Evolutionary conservation across 1,140 invertebrate genomes (phyloP), one percentile per base, ranked within the genome.

Genomic region (Mizuhopecten yessoensis): DNA sequence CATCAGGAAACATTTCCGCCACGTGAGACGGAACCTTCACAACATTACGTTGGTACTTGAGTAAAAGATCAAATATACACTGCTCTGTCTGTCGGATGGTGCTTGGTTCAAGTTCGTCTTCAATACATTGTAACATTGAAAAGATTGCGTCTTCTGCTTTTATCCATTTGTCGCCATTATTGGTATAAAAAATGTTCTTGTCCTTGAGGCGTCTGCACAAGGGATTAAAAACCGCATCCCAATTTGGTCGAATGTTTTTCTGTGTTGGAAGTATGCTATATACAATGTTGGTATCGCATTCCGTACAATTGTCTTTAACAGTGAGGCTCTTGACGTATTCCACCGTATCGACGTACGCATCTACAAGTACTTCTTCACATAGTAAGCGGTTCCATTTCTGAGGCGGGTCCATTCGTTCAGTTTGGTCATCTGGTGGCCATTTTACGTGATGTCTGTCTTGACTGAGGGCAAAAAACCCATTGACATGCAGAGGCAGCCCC

Each of bases 341-440:
- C 9, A 94, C 20, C 34, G 94, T 42, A 34, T 87, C 42, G 33
- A 86, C 34, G 49, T 93, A 95, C 0, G 93, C 92, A n/a, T 33
- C 33, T 11, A 89, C 49, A 10, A 94, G 75, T 20, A 94, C 92
- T 86, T 95, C 94, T 33, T 88, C 86, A 13, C 95, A 86, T 91
- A 95, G 75, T 49, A 89, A 49, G 17, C 91, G 91, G 92, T 95
- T 95, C 95, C 95, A 95, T 57, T 88, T 86, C 89, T 91, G 75
- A 93, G 90, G 34, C 87, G 92, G 15, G 86, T 33, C 57, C 42
- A 86, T 34, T 89, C 86, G 20, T 75, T 39, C n/a, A 36, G 42
- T 75, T 45, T 87, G 29, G 87, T 90, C 49, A 87, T 33, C 86
- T n/a, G 91, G 88, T 75, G 94, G 92, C 93, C 93, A 57, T 57